Base-by-base conservation (phyloP, 2,888 invertebrate species). In the Tiliacea aurago region DNA sequence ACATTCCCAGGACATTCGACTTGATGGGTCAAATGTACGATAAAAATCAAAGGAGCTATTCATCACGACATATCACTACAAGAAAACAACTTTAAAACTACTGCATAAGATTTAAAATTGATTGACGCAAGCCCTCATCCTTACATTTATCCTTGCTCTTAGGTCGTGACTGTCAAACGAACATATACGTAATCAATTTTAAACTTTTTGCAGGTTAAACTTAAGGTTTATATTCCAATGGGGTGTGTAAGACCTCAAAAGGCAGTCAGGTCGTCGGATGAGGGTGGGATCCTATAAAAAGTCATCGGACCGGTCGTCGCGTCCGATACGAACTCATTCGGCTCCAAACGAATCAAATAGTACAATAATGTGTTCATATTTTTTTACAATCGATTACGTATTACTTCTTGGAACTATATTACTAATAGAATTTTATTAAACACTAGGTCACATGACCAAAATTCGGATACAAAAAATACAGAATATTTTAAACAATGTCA, bases 261-360 rank as follows among this genome's bases (percentile, higher is more conserved):
- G 88, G 88, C 84, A 89, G 91, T 84, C 90, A 90, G 93, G 92
- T 92, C 90, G 91, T 83, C 87, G 89, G 88, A 89, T 90, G 94
- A 94, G 95, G 95, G 95, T 94, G 93, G 94, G 93, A 93, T 94
- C 91, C 91, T 83, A 94, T 93, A 95, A 95, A 95, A 95, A 95
- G 95, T 88, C 45, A 95, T 92, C 87, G 61, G 89, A 96, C 96
- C 95, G 95, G 95, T 95, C 92, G 82, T 73, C 62, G 87, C 82
- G 87, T 90, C 91, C 91, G 90, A 91, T 90, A 89, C 88, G 83
- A 85, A 92, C 91, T 90, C 90, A 92, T 91, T 90, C 89, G 88
- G 85, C 81, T 87, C 87, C 69, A 87, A 90, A 89, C 89, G 91
- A 90, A 91, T 91, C 91, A 90, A 92, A 93, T 91, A 89, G 89